A percentile compares a stretch with the other conserved stretches of the same genome.
Conservation (phyloP, 2,888 invertebrate genomes). For the Adelognathus sp. region DNA sequence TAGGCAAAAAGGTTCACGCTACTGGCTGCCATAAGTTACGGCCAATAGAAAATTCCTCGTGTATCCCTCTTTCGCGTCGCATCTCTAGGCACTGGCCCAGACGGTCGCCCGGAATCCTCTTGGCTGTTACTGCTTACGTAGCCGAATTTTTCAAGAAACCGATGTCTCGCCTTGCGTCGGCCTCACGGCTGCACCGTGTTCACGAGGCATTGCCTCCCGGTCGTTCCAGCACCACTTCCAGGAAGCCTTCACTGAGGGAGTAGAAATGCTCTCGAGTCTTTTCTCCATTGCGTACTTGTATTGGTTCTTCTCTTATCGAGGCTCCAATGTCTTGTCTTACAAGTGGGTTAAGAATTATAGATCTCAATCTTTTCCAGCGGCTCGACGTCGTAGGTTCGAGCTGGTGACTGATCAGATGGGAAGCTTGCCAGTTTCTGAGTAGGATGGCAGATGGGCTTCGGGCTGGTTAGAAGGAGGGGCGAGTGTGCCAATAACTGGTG, state of each 20-base stretch:
- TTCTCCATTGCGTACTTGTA: constrained; percentile 26
- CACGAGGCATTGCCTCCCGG: constrained; percentile 20
- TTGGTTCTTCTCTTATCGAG: constrained; percentile 1
- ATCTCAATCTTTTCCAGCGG: constrained; percentile 35
- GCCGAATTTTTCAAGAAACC: constrained; percentile 61
- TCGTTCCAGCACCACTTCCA: constrained; percentile 11
- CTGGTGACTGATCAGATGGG: constrained; percentile 50
- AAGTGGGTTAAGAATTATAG: constrained; percentile 60
- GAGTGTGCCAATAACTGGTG: neutral
- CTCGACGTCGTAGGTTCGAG: constrained; percentile 9
- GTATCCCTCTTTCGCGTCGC: constrained; percentile 50
- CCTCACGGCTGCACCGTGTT: constrained; percentile 7
- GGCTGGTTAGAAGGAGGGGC: neutral
- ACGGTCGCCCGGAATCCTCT: constrained; percentile 48
- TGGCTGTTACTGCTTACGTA: constrained; percentile 54
- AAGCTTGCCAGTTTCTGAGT: constrained; percentile 41
- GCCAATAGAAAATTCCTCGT: constrained; percentile 69
- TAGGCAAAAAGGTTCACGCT: constrained; percentile 73
- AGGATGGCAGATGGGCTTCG: neutral
- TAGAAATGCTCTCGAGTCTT: constrained; percentile 9
- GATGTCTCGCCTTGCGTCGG: neutral
- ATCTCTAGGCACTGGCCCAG: neutral
- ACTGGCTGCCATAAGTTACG: constrained; percentile 71
- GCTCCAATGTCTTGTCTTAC: constrained; percentile 53
- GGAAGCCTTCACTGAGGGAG: constrained; percentile 37